Evolutionary conservation across 2,888 invertebrate genomes (phyloP), one percentile per base, ranked within the genome.

Genomic region (Monochamus alternatus): DNA sequence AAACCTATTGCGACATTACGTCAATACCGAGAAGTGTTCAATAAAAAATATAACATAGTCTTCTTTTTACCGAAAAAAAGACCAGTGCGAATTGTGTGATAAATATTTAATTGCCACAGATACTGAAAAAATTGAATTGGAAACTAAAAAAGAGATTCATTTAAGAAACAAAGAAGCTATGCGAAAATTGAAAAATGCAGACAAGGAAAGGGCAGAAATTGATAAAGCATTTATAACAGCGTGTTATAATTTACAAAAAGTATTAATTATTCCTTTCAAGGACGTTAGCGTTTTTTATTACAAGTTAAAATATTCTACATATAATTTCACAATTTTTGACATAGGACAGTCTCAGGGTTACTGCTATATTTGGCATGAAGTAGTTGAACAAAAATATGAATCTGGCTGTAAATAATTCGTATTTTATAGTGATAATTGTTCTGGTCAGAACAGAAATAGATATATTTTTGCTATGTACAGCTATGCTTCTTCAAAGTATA

Each of bases 61-160:
- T 60, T 60, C 60, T 60, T 60, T 60, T 30, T 30, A 12, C 31
- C 60, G 10, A 60, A 60, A 31, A 60, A 60, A 32, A 31, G 31
- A 4, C 10, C 22, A 22, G 22, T 22, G 22, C 22, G 22, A 22
- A 22, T 22, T 22, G 22, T 22, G 22, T 22, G 22, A 22, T 22
- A 22, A 22, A 5, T 9, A 32, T 30, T 32, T 30, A 60, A 30
- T 8, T 30, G 12, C 52, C n/a, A 9, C 5, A n/a, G 60, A 60
- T 8, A 31, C 60, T 10, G 10, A 52, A 14, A 52, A 52, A 52
- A 4, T 8, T 7, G 10, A 52, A 52, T 4, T 8, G 14, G 7
- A 9, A 8, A 9, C 3, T 8, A 14, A 52, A 52, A 30, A 22
- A 3, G 30, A 60, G 8, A 31, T 3, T 22, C 60, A 60, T 31